These are phyloP conservation scores for Agonopterix heracliana DNA, from an alignment of 2,888 invertebrate species.

Conservation along the genomic window DNA sequence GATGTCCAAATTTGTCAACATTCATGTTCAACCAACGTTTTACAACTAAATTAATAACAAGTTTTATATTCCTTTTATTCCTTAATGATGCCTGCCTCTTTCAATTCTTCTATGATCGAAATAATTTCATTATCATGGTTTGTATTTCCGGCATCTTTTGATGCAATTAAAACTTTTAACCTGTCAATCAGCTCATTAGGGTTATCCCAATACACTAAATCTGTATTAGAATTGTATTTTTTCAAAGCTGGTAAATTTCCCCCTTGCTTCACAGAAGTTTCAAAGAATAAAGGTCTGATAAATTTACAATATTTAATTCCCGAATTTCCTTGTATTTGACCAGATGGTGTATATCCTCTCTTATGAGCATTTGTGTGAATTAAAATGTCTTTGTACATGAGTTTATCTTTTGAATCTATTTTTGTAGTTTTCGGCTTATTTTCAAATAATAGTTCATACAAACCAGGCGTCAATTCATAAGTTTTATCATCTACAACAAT, in stretches of 20 bases:
- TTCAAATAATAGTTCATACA: neutral
- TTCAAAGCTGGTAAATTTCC: slow-evolving; percentile 1
- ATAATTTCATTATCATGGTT: slow-evolving; percentile 26
- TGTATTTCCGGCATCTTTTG: slow-evolving; percentile 16
- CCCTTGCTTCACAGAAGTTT: neutral
- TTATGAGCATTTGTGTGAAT: neutral
- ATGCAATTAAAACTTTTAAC: too few species aligned
- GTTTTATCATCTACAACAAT: neutral
- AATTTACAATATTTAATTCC: neutral
- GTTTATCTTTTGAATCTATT: neutral
- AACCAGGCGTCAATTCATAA: neutral
- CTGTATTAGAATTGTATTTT: slow-evolving; percentile 10
- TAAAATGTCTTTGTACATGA: neutral
- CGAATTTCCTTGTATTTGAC: too few species aligned
- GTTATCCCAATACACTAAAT: slow-evolving; percentile 3
- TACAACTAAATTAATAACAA: neutral
- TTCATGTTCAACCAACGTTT: neutral
- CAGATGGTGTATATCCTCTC: neutral
- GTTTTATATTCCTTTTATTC: neutral
- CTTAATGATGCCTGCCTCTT: slow-evolving; percentile 18
- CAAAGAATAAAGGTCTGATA: neutral
- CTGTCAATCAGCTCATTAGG: slow-evolving; percentile 14
- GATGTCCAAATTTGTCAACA: slow-evolving; percentile 6
- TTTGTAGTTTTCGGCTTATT: neutral
- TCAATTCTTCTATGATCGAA: slow-evolving; percentile 26